These are phyloP conservation scores for Labia minor DNA, from an alignment of 2,888 invertebrate genomes.

Conservation along the genomic window DNA sequence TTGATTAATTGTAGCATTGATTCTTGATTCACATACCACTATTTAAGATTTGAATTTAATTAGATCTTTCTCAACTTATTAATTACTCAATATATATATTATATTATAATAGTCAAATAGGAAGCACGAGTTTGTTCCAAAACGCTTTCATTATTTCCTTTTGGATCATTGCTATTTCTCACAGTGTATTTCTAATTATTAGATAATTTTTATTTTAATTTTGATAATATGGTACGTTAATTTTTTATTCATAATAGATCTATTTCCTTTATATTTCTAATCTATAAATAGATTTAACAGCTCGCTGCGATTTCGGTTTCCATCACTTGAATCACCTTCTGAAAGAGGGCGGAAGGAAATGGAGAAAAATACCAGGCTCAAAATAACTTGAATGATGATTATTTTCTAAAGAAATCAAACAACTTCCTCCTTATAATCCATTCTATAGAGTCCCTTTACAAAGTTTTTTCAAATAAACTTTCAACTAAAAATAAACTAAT, in stretches of 20 bases:
- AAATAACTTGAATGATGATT: constrained; percentile 13
- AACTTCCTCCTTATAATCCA: constrained; percentile 8
- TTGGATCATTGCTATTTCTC: too few relatives aligned
- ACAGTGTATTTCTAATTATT: too few relatives aligned
- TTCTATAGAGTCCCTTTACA: neutral
- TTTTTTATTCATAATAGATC: constrained; percentile 16
- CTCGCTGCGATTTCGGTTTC: constrained; percentile 14
- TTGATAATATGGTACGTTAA: constrained; percentile 17
- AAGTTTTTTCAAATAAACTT: too few relatives aligned
- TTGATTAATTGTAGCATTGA: too few relatives aligned
- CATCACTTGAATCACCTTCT: neutral
- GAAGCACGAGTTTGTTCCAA: too few relatives aligned
- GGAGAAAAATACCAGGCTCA: neutral
- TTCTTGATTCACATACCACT: too few relatives aligned
- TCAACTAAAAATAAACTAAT: too few relatives aligned
- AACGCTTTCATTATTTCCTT: too few relatives aligned
- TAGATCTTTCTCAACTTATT: too few relatives aligned
- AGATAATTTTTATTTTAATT: neutral
- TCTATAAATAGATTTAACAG: neutral
- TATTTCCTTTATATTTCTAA: neutral
- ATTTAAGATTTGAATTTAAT: too few relatives aligned
- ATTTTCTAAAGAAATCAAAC: constrained; percentile 7
- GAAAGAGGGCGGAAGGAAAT: neutral
- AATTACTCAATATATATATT: too few relatives aligned
- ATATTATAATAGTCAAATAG: too few relatives aligned